Percentiles rank a stretch among this genome's conserved stretches.
Evolutionary conservation across 2,113 vertebrate genomes (phyloP).

Genomic region (Shinisaurus crocodilurus): DNA sequence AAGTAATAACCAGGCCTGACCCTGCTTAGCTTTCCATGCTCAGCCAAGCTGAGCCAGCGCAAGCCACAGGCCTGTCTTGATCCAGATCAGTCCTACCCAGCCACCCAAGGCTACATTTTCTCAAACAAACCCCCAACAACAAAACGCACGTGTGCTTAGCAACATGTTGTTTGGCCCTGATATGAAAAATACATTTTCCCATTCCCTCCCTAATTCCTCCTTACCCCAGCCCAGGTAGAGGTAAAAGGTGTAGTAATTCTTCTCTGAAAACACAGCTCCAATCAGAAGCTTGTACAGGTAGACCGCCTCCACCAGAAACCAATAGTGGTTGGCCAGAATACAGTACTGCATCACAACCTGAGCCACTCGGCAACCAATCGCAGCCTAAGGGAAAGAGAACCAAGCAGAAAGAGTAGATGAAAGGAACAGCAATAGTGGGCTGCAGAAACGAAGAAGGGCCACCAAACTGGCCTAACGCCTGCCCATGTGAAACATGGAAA

Average conservation of each 20-base stretch:
- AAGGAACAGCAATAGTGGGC: neutral
- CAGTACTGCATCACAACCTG: conserved; percentile 88
- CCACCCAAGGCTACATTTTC: too few relatives aligned
- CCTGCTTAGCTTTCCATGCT: too few relatives aligned
- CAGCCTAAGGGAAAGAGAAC: conserved; percentile 70
- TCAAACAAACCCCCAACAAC: too few relatives aligned
- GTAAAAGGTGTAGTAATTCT: conserved; percentile 83
- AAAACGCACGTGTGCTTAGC: too few relatives aligned
- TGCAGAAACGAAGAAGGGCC: too few relatives aligned
- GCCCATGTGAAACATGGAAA: neutral
- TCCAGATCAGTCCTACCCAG: neutral
- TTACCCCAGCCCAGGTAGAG: conserved; percentile 87
- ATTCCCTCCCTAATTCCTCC: conserved; percentile 16
- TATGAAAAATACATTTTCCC: neutral
- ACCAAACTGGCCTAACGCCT: too few relatives aligned
- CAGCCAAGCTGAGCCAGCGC: too few relatives aligned
- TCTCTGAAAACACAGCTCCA: conserved; percentile 82
- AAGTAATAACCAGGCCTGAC: too few relatives aligned
- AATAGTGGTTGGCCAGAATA: conserved; percentile 87
- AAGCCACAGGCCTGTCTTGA: too few relatives aligned
- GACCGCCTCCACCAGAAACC: conserved; percentile 86
- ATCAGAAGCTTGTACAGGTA: conserved; percentile 87
- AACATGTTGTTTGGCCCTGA: too few relatives aligned
- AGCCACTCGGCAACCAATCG: conserved; percentile 80
- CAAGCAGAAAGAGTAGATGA: neutral